Percentiles rank a stretch among this genome's conserved stretches.
phyloP scores from a whole-genome alignment of 2,113 vertebrate genomes.

The Alligator mississippiensis region DNA sequence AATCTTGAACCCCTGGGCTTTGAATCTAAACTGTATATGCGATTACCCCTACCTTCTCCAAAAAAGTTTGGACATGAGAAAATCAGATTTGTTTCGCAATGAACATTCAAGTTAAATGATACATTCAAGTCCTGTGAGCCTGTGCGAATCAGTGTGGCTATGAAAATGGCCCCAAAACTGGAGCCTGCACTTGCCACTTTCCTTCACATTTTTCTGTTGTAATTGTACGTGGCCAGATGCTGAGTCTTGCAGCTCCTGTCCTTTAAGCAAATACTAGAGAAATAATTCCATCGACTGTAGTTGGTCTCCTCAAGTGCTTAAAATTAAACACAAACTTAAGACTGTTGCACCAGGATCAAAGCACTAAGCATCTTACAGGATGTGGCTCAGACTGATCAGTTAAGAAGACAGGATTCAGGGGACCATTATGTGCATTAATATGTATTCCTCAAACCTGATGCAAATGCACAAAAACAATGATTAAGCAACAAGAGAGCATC shows the following conservation, averaged over 20 bases:
- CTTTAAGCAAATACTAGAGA: too few species aligned
- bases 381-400: not conserved
- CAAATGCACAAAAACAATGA: not conserved
- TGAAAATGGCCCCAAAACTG: not conserved
- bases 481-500: not conserved
- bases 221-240: not conserved
- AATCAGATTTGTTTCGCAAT: not conserved
- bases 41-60: not conserved
- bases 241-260: too few species aligned
- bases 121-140: not conserved
- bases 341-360: not conserved
- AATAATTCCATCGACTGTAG: not conserved
- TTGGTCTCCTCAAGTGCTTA: not conserved
- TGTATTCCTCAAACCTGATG: not conserved
- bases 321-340: not conserved
- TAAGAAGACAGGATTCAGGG: too few species aligned
- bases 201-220: not conserved
- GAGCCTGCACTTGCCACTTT: not conserved
- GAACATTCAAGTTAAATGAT: too few species aligned
- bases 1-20: not conserved
- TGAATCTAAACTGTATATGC: not conserved
- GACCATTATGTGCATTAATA: not conserved
- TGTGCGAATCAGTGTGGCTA: not conserved
- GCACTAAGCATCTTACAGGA: not conserved
- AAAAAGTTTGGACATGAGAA: not conserved